Conservation (phyloP, 2,113 vertebrate genomes). For the Tympanuchus pallidicinctus region DNA sequence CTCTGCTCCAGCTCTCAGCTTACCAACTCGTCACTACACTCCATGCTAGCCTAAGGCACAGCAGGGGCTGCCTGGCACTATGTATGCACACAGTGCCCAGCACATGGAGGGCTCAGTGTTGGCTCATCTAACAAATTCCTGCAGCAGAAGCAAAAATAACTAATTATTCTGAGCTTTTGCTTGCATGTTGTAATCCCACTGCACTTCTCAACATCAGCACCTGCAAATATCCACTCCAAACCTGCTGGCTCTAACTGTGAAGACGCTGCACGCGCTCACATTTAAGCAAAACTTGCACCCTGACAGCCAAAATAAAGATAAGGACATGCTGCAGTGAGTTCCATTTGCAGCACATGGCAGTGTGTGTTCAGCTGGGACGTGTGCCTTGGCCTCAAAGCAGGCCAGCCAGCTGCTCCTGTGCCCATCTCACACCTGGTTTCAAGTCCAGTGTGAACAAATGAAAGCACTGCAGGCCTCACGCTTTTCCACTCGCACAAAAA, state of each 20-base stretch:
- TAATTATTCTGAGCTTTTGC: neutral
- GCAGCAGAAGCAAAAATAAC: neutral
- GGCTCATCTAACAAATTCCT: neutral
- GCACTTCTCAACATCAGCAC: neutral
- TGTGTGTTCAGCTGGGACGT: neutral
- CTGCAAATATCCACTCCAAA: neutral
- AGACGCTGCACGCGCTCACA: fast-evolving
- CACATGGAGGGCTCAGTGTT: neutral
- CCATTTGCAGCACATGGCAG: fast-evolving
- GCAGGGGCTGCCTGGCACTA: neutral
- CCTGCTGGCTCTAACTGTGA: neutral
- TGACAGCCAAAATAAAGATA: neutral
- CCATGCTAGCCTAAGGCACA: neutral
- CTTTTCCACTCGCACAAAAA: neutral
- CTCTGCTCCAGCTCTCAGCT: neutral
- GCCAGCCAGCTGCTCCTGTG: neutral
- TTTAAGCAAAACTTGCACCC: neutral
- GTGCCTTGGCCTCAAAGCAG: neutral
- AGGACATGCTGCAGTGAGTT: neutral
- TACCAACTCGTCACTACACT: neutral
- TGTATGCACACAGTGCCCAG: fast-evolving
- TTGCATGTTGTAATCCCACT: neutral
- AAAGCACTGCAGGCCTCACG: neutral
- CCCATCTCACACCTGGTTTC: neutral
- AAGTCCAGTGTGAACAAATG: neutral